These are phyloP conservation scores for Augochlorella aurata DNA, from an alignment of 2,888 invertebrate genomes.

Conservation along the genomic window DNA sequence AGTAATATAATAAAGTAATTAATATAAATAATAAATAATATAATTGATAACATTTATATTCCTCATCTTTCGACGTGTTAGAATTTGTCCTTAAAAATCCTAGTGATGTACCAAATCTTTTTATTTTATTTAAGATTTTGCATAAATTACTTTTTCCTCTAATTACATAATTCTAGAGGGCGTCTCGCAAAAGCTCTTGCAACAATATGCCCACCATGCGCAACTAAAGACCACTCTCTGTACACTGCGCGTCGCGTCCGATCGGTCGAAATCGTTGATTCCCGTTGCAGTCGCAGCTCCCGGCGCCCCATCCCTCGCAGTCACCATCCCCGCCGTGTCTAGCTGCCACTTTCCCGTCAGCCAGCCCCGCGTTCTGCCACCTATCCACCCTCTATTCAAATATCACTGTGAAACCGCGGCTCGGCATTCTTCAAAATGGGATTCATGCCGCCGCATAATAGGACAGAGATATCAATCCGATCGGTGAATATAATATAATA, in stretches of 20 bases:
- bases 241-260: constrained; percentile 4
- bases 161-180: too few species aligned
- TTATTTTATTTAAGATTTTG: too few species aligned
- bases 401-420: constrained; percentile 61
- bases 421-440: constrained; percentile 68
- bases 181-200: too few species aligned
- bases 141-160: too few species aligned
- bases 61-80: too few species aligned
- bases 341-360: constrained; percentile 30
- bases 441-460: constrained; percentile 72
- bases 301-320: background rate
- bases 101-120: too few species aligned
- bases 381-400: constrained; percentile 60
- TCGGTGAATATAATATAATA: constrained; percentile 72
- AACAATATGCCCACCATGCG: too few species aligned
- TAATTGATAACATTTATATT: too few species aligned
- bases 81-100: too few species aligned
- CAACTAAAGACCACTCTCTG: too few species aligned
- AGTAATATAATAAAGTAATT: too few species aligned
- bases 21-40: too few species aligned
- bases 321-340: constrained; percentile 23
- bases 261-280: constrained; percentile 40
- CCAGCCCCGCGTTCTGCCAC: background rate
- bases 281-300: background rate
- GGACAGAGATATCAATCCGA: constrained; percentile 71